Conservation (phyloP, 2,797 vertebrate species). For the Anniella stebbinsi region DNA sequence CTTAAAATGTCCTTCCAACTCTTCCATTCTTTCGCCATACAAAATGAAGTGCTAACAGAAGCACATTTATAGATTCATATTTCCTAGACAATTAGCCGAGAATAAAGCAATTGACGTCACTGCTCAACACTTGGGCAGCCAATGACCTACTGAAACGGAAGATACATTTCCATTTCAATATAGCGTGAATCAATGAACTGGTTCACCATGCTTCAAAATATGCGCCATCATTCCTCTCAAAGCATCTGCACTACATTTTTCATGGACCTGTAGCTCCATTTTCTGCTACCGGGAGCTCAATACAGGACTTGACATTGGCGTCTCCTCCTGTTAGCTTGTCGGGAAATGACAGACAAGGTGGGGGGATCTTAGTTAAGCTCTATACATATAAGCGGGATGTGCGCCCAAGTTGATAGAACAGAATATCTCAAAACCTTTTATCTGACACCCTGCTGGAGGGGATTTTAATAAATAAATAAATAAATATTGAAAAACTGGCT, state of each 20-base stretch:
- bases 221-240: not conserved
- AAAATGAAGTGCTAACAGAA: constrained; percentile 8
- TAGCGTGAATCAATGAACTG: not conserved
- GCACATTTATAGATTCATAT: not conserved
- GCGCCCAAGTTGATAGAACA: constrained; percentile 45
- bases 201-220: constrained; percentile 38
- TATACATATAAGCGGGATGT: constrained; percentile 44
- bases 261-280: not conserved
- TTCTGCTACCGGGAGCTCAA: constrained; percentile 9
- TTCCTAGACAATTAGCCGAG: constrained; percentile 25
- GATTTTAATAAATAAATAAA: constrained; percentile 45
- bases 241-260: constrained; percentile 23
- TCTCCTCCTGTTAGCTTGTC: constrained; percentile 26
- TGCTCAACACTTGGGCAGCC: fast-evolving
- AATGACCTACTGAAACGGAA: constrained; percentile 42
- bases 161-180: constrained; percentile 22
- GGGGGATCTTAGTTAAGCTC: constrained; percentile 7
- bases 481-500: constrained; percentile 57
- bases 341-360: constrained; percentile 27
- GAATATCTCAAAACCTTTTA: constrained; percentile 61
- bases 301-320: not conserved
- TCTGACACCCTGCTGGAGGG: constrained; percentile 42
- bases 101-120: constrained; percentile 38
- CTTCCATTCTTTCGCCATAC: constrained; percentile 2
- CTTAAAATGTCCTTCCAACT: constrained; percentile 5